Conservation (phyloP, 2,888 invertebrate species). For the Bimastos eiseni region DNA sequence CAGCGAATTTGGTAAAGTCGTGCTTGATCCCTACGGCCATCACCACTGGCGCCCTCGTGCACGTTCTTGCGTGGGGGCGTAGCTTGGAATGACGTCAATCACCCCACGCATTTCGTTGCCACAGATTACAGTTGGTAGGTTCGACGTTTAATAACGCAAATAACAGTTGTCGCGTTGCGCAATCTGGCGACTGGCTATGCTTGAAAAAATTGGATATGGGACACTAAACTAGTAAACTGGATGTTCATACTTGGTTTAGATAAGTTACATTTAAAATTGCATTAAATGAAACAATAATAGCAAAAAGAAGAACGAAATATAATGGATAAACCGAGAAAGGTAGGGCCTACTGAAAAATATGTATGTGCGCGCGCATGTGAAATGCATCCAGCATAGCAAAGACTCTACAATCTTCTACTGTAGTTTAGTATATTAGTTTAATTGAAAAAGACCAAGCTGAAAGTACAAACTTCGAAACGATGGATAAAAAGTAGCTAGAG, state of each 20-base stretch:
- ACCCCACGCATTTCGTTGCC: conserved; percentile 13
- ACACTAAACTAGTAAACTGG: neutral
- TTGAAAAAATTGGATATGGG: neutral
- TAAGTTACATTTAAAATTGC: no score
- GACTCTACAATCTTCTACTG: no score
- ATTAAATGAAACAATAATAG: no score
- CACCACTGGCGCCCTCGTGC: neutral
- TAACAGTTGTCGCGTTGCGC: neutral
- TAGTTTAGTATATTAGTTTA: no score
- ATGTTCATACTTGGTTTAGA: neutral
- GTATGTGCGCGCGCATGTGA: no score
- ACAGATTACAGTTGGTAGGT: neutral
- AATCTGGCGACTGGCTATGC: neutral
- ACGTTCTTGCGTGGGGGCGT: neutral
- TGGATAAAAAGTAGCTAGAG: no score
- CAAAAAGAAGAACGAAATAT: no score
- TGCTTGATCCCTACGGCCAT: neutral
- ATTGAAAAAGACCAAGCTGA: no score
- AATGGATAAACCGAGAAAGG: no score
- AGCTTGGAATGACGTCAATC: neutral
- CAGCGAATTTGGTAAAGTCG: neutral
- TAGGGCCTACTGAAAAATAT: no score
- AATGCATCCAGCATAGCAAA: no score
- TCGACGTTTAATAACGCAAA: neutral
- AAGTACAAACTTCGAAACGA: no score